phyloP scores from a whole-genome alignment of 2,113 vertebrate species.

The Phalacrocorax brasilianus region DNA sequence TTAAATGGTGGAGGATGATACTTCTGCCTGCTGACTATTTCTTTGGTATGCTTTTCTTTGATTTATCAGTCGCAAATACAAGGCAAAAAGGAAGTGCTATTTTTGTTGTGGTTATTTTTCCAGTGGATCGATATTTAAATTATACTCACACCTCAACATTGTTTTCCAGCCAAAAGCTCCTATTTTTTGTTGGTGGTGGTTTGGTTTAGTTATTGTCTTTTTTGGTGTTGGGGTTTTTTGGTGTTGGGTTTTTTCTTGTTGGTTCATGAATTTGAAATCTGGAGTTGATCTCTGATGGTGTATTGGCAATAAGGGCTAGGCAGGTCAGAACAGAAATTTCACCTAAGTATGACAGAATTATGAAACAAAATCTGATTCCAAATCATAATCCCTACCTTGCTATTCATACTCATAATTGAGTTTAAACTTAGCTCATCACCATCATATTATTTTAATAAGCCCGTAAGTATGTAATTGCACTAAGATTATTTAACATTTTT shows the following conservation, averaged over 20 bases:
- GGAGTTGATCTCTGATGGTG: not conserved
- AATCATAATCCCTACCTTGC: not conserved
- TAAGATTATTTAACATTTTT: not conserved
- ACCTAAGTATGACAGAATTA: not conserved
- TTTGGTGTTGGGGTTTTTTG: not conserved
- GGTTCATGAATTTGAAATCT: not conserved
- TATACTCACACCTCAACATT: not conserved
- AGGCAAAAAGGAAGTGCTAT: not conserved
- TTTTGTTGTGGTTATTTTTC: not conserved
- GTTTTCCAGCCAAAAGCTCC: not conserved
- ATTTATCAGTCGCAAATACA: not conserved
- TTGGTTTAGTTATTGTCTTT: not conserved
- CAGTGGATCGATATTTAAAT: not conserved
- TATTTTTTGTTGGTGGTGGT: not conserved
- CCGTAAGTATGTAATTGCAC: not conserved
- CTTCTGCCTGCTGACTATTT: not conserved
- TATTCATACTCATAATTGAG: not conserved
- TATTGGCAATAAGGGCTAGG: not conserved
- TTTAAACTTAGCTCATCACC: not conserved
- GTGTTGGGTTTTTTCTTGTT: not conserved
- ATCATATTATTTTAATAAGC: not conserved
- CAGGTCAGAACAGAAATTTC: not conserved
- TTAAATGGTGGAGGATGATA: not conserved
- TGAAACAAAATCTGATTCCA: not conserved
- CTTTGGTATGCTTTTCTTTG: not conserved